phyloP scores from a whole-genome alignment of 2,888 invertebrate genomes.

The Platycnemis pennipes region DNA sequence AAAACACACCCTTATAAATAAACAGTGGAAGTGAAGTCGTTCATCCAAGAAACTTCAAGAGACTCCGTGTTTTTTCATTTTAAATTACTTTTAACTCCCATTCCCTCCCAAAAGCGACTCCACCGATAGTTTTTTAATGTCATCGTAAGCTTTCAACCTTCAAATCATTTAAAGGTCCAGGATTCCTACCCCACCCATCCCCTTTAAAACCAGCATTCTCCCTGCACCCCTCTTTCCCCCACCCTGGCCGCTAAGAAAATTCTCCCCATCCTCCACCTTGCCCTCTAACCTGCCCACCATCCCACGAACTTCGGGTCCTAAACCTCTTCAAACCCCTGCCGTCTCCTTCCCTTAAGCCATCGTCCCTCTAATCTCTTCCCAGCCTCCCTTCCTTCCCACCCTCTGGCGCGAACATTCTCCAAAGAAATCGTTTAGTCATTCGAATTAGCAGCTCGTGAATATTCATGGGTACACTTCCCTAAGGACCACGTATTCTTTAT shows the following conservation, averaged over 20 bases:
- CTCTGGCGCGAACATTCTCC: slow-evolving; percentile 65
- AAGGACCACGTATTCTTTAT: slow-evolving; percentile 62
- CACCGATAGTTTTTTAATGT: slow-evolving; percentile 8
- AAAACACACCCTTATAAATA: too few relatives aligned
- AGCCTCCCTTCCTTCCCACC: background rate
- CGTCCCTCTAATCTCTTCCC: slow-evolving; percentile 33
- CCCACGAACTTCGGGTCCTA: background rate
- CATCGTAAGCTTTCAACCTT: background rate
- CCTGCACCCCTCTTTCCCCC: slow-evolving; percentile 1
- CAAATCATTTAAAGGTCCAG: slow-evolving; percentile 24
- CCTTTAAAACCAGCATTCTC: slow-evolving; percentile 39
- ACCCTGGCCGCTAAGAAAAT: slow-evolving; percentile 37
- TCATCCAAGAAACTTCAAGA: too few relatives aligned
- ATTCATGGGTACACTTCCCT: slow-evolving; percentile 65
- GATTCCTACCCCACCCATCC: background rate
- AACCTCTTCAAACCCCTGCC: background rate
- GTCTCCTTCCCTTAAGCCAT: background rate
- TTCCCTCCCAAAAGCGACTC: background rate
- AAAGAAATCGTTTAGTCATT: slow-evolving; percentile 67
- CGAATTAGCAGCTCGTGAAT: slow-evolving; percentile 68
- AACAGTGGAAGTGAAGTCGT: too few relatives aligned
- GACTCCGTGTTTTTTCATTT: too few relatives aligned
- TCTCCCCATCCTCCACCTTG: background rate
- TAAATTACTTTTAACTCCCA: background rate
- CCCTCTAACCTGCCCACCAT: background rate